Base-by-base conservation (phyloP, 2,888 invertebrate species). In the Apeira syringaria region DNA sequence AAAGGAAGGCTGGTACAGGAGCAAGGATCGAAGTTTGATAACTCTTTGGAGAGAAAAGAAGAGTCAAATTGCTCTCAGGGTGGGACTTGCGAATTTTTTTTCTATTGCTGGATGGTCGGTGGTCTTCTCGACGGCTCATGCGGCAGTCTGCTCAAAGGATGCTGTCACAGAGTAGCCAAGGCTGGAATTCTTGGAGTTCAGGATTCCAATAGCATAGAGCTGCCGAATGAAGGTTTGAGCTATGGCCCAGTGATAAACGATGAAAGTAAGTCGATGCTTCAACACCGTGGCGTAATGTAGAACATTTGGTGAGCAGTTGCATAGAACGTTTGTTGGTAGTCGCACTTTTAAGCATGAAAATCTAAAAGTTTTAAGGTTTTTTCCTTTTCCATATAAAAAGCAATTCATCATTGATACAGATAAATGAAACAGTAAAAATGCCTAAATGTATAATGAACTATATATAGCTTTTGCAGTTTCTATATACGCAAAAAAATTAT, bases 41-140 rank as follows among this genome's bases (percentile, higher is more conserved):
- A 35, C 1, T 29, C 40, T 2, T 31, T 57, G 18, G 56, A 58
- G 31, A 45, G 85, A 49, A 74, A 79, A 36, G 82, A 92, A 56
- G 91, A 91, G 59, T 88, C 91, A 40, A 84, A 89, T 55, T 95
- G 95, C 74, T 84, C 92, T 28, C 92, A 93, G 66, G 96, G 95
- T 47, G 94, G 95, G 40, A 94, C 94, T 54, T 97, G 97, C 81
- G 97, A 97, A 83, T 97, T 97, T 91, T 97, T 97, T 91, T 92
- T 97, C 70, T 93, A 95, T 83, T 97, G 97, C 88, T 97, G 97
- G 97, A 93, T 97, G 92, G 93, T 95, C 47, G 96, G 96, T 60
- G 97, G 97, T 47, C 91, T 96, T 44, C 91, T 97, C 70, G 96
- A 97, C 68, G 96, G 96, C 56, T 93, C 95, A 54, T 97, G 97